A percentile compares a stretch with the other conserved stretches of the same genome.
phyloP scores from a whole-genome alignment of 2,113 vertebrate genomes.

The Coryphaenoides rupestris region DNA sequence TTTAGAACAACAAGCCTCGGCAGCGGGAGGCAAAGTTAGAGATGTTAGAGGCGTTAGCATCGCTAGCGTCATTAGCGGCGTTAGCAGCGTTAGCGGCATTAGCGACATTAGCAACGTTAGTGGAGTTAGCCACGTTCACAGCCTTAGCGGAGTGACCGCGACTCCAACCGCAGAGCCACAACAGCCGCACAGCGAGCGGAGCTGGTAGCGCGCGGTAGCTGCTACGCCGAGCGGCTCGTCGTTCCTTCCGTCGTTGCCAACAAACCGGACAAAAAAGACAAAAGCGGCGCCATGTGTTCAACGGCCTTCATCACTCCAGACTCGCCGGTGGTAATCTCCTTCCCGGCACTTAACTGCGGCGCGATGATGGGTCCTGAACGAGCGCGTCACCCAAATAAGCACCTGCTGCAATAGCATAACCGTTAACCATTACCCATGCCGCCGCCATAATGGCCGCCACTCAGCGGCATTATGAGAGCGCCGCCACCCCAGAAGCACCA shows the following conservation, averaged over 20 bases:
- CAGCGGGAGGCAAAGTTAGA: too few species aligned
- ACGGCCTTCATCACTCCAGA: conserved; percentile 34
- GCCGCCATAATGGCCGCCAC: conserved; percentile 53
- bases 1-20: too few species aligned
- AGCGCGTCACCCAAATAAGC: conserved; percentile 65
- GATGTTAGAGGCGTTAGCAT: too few species aligned
- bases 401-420: conserved; percentile 64
- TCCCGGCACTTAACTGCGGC: conserved; percentile 53
- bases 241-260: conserved; percentile 5
- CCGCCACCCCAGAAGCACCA: conserved; percentile 43
- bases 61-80: too few species aligned
- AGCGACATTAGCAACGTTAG: too few species aligned
- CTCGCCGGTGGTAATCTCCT: conserved; percentile 38
- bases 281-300: conserved; percentile 50
- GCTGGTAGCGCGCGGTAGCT: too few species aligned
- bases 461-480: conserved; percentile 46
- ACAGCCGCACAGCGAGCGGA: too few species aligned
- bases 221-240: too few species aligned
- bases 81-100: too few species aligned
- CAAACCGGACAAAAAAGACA: conserved; percentile 9
- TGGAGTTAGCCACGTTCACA: too few species aligned
- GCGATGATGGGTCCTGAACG: conserved; percentile 55
- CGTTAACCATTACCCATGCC: conserved; percentile 62
- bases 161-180: too few species aligned
- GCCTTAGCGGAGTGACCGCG: too few species aligned